Base-by-base conservation (phyloP, 2,797 vertebrate species). In the Pterois miles region DNA sequence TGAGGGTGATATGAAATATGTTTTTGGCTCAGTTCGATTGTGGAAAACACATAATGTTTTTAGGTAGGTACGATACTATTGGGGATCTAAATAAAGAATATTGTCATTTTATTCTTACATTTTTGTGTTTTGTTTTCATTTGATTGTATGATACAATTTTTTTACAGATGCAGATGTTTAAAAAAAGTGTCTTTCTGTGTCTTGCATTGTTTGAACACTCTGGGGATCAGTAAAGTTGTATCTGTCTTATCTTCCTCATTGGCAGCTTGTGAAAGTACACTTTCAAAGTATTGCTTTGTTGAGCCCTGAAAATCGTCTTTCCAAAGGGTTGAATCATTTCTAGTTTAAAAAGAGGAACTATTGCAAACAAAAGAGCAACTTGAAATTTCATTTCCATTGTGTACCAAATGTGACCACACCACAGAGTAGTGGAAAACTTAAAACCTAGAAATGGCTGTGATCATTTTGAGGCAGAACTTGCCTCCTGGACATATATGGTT, bases 401-500 rank as follows among this genome's bases (percentile, higher is more conserved):
- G 46, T 25, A 69, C 29, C 31, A 71, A 76, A 80, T 34, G 65
- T 72, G 74, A 79, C 77, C 60, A 71, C n/a, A 79, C 29, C 27
- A 72, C 27, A 59, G 34, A 78, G 70, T 81, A 53, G 46, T 40
- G 43, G 7, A 80, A 73, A 40, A 77, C 33, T 27, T 52, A 53
- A 87, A 89, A 65, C 54, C 75, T 65, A 43, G 43, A 74, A 71
- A 88, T 80, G 54, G 67, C 65, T 80, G 57, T 76, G 69, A 87
- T 82, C 34, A 76, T 83, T 77, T 65, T 1, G 65, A 81, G 78
- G 78, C 52, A 70, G 50, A 90, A 89, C 59, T 77, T 89, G 91
- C 91, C 93, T 89, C 77, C 78, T 73, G 87, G 90, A 88, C 60
- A 91, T 83, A 31, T 16, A 2, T n/a, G 60, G 60, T 73, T 86